Percentiles rank a stretch among this genome's conserved stretches.
These are phyloP conservation scores for Emydoidea blandingii DNA, from an alignment of 2,797 vertebrate species.

Conservation along the genomic window DNA sequence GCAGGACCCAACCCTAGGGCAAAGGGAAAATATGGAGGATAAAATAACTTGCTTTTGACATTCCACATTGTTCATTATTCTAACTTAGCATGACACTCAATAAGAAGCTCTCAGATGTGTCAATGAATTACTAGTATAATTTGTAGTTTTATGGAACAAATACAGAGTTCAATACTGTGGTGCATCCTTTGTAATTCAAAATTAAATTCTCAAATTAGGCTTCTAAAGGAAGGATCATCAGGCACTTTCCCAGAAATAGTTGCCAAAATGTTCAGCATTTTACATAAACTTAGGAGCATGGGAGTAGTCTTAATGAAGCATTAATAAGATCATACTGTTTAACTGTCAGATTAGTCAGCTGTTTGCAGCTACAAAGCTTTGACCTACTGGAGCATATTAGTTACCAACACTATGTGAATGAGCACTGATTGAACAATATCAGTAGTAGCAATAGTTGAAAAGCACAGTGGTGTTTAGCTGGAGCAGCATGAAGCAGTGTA, in stretches of 20 bases:
- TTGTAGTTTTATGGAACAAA: conserved; percentile 2
- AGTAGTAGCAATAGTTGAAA: conserved; percentile 10
- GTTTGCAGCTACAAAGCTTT: conserved; percentile 20
- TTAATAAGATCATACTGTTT: conserved; percentile 34
- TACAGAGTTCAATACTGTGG: not conserved
- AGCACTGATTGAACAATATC: not conserved
- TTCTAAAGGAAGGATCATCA: conserved; percentile 20
- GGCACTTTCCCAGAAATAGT: conserved; percentile 39
- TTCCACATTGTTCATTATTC: not conserved
- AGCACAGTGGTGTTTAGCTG: not conserved
- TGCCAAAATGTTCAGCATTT: conserved; percentile 2
- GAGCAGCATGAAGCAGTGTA: not conserved
- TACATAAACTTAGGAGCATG: not conserved
- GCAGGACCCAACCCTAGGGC: not conserved
- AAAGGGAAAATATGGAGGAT: not conserved
- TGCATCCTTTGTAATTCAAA: conserved; percentile 50
- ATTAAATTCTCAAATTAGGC: conserved; percentile 32
- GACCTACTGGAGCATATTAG: not conserved
- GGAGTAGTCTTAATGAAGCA: too few relatives aligned
- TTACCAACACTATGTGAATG: not conserved
- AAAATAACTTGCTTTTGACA: not conserved
- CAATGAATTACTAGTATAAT: not conserved
- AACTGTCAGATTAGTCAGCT: conserved; percentile 11
- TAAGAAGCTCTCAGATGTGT: not conserved
- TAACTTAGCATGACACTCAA: not conserved